These are phyloP conservation scores for Digitonthophagus gazella DNA, from an alignment of 2,888 invertebrate genomes.

Conservation along the genomic window DNA sequence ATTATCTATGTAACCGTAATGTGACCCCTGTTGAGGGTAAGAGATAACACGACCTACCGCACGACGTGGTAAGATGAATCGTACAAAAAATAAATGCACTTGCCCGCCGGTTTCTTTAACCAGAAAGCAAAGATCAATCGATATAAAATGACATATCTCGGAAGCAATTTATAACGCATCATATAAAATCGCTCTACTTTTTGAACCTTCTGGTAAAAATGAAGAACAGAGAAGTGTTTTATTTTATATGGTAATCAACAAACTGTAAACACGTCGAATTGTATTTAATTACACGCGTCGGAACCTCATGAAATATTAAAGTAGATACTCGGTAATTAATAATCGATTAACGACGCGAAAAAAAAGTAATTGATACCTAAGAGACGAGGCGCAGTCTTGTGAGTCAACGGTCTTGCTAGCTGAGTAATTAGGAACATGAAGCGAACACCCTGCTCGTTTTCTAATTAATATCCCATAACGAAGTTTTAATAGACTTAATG, in stretches of 20 bases:
- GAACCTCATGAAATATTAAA: background rate
- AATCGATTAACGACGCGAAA: slow-evolving; percentile 6
- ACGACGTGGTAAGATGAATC: background rate
- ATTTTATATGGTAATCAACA: background rate
- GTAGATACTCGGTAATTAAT: background rate
- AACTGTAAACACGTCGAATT: background rate
- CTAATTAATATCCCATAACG: slow-evolving; percentile 3
- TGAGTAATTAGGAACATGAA: slow-evolving; percentile 5
- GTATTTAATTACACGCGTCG: background rate
- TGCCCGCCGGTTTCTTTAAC: background rate
- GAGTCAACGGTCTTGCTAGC: background rate
- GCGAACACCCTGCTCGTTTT: slow-evolving; percentile 4
- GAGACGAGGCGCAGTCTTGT: background rate
- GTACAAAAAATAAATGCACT: background rate
- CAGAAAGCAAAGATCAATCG: background rate
- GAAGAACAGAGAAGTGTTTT: too few species aligned
- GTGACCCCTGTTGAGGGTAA: background rate
- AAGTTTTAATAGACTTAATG: slow-evolving; percentile 13
- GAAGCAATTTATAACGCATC: background rate
- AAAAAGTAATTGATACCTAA: background rate
- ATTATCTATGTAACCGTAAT: background rate
- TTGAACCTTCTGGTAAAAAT: too few species aligned
- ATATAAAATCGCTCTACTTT: background rate
- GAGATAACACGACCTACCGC: background rate
- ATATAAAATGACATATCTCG: background rate